Base-by-base conservation (phyloP, 2,888 invertebrate genomes). In the Notodonta ziczac region DNA sequence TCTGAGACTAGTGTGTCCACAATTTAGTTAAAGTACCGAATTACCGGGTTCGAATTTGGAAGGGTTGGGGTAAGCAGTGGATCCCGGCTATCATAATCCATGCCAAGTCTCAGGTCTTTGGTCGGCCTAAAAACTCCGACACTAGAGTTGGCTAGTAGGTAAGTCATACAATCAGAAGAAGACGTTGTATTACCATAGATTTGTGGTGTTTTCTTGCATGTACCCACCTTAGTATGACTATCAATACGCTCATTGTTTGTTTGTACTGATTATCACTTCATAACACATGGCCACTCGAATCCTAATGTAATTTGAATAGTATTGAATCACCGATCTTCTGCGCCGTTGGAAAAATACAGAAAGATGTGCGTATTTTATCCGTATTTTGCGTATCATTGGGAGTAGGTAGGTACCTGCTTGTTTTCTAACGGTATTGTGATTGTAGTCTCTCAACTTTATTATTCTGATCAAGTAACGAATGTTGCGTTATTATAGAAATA, bases 261-360 rank as follows among this genome's bases (percentile, higher is more conserved):
- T 10, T 32, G 24, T 24, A 24, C 24, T 52, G 51, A 24, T 52
- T 32, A 32, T 52, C 32, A 13, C 52, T 6, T 5, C 52, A 13
- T 10, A 52, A 12, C 10, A 35, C 52, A 32, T 52, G 32, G 32
- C 5, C 10, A n/a, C 46, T 12, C 46, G 13, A 46, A 2, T 32
- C 8, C 32, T 52, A 52, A 32, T 52, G 32, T 32, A 52, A 52
- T 52, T 52, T 13, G 32, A 32, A 52, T 52, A n/a, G 32, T 32
- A 52, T 52, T 52, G 52, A 52, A 52, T 52, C 52, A 52, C 51
- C 10, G 8, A 32, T 9, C 32, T 32, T 46, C 13, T n/a, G n/a
- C 46, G 46, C n/a, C n/a, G 46, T n/a, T 46, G 46, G 46, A 46
- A 46, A 46, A 46, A 46, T n/a, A 46, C 46, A 46, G 46, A 50